These are phyloP conservation scores for Anguilla japonica DNA, from an alignment of 2,113 vertebrate genomes.

Conservation along the genomic window DNA sequence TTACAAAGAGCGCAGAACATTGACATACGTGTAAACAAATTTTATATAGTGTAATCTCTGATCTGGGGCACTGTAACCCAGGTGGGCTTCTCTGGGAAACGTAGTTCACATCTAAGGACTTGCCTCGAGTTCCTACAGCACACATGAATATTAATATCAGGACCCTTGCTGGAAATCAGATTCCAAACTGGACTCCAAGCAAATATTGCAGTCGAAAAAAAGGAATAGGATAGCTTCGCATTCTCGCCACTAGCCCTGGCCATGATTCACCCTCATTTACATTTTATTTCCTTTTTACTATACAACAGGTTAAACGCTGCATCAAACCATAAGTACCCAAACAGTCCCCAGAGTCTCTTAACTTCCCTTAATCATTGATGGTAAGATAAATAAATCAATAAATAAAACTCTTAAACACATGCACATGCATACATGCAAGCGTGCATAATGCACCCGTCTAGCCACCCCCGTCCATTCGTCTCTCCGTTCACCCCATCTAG, in stretches of 20 bases:
- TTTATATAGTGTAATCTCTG: background rate
- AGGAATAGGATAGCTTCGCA: background rate
- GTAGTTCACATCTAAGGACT: background rate
- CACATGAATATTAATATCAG: background rate
- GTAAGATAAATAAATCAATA: conserved; percentile 48
- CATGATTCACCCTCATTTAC: background rate
- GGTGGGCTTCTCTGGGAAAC: background rate
- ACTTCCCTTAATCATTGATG: conserved; percentile 46
- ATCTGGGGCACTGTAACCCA: background rate
- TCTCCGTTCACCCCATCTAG: conserved; percentile 33
- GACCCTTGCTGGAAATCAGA: background rate
- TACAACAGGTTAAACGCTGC: conserved; percentile 8
- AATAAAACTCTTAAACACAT: conserved; percentile 44
- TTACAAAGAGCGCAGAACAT: no score
- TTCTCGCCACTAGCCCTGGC: background rate
- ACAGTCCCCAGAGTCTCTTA: conserved; percentile 35
- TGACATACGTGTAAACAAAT: background rate
- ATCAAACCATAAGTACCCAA: conserved; percentile 12
- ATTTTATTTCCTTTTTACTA: background rate
- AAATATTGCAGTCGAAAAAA: background rate
- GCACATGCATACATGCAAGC: conserved; percentile 41
- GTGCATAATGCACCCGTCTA: conserved; percentile 35
- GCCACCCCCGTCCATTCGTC: conserved; percentile 21
- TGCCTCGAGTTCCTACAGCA: background rate
- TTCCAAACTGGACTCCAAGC: background rate